Conservation (phyloP, 1,140 invertebrate species). For the Penaeus japonicus region DNA sequence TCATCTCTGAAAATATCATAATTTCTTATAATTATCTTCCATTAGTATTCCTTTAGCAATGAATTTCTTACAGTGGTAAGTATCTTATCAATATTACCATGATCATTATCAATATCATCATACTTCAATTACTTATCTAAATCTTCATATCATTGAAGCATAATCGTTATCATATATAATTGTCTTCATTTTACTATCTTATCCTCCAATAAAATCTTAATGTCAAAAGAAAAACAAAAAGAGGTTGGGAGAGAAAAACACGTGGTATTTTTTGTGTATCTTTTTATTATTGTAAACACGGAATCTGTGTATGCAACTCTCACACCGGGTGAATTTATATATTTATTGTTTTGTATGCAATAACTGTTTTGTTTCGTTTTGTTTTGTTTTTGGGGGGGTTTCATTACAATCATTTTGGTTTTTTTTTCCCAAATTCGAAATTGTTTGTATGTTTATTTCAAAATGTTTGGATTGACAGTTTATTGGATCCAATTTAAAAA, state of each 20-base stretch:
- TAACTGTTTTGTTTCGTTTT: background rate
- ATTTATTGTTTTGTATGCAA: slow-evolving; percentile 12
- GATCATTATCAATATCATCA: background rate
- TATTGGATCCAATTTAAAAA: too few relatives aligned
- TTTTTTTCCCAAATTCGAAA: too few relatives aligned
- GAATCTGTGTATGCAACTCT: slow-evolving; percentile 51
- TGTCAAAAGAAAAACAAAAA: background rate
- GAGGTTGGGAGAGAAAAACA: background rate
- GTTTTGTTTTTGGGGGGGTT: background rate
- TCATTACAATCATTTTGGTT: too few relatives aligned
- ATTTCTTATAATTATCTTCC: too few relatives aligned
- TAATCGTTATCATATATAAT: background rate
- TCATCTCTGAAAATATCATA: too few relatives aligned
- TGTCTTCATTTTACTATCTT: background rate
- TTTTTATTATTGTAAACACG: slow-evolving; percentile 51
- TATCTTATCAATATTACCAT: background rate
- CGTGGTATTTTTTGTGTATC: slow-evolving; percentile 4
- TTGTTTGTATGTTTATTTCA: too few relatives aligned
- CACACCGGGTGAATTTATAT: slow-evolving; percentile 17
- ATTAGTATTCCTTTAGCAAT: too few relatives aligned
- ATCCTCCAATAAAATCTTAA: background rate
- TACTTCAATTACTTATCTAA: background rate
- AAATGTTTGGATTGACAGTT: too few relatives aligned
- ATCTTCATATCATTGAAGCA: background rate
- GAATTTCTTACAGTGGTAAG: too few relatives aligned